Evolutionary conservation across 2,888 invertebrate species (phyloP), one percentile per base, ranked within the genome.

Genomic region (Limnephilus marmoratus): DNA sequence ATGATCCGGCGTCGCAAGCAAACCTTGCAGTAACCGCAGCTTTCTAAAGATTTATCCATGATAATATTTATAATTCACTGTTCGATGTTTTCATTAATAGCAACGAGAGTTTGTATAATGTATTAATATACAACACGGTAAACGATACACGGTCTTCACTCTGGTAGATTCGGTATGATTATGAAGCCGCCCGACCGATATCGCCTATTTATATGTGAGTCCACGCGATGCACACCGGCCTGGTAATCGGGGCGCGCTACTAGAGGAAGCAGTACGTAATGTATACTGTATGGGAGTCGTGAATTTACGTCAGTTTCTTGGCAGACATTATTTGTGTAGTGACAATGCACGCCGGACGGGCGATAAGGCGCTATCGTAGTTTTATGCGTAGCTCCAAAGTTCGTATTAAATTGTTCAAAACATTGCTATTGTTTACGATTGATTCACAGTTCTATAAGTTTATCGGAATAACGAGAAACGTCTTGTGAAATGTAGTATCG

Each of bases 21-120:
- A 82, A 96, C 95, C 94, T 94, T 95, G 94, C 96, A 96, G 93
- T 96, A 96, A 37, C 96, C 96, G 94, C 96, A 96, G 93, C 94
- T 95, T 91, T 96, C 95, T 90, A 85, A 49, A 12, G 83, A 82
- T 24, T 91, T 85, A 18, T 92, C 90, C 91, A 91, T 86, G 29
- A 29, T 86, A n/a, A n/a, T 41, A 2, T 29, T n/a, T 29, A 29
- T 83, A 29, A 45, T 18, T 15, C 37, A 85, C 41, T 85, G 24
- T 85, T 41, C 37, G 41, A 85, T 24, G 24, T 24, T 82, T 34
- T 68, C 68, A 68, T 68, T 24, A 68, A 68, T 68, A 68, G 7
- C 68, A 68, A 68, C 68, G 24, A 68, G 68, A 68, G 68, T 68
- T 24, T 68, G 24, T 68, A 24, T 68, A 24, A n/a, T 68, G 24